Evolutionary conservation across 2,113 vertebrate genomes (phyloP), one percentile per base, ranked within the genome.

Genomic region (Clarias batrachus): DNA sequence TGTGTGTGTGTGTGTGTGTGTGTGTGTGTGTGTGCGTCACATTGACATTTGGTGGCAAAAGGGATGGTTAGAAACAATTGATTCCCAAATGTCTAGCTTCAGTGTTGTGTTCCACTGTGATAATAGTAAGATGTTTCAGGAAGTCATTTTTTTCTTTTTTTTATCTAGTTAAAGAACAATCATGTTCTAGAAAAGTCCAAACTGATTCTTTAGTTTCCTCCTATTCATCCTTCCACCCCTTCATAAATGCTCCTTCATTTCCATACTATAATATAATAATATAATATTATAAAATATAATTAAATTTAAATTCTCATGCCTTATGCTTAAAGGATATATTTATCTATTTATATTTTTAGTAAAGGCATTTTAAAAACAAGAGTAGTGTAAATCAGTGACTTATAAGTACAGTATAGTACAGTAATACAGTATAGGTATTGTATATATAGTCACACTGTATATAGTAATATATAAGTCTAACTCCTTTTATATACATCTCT

Each of bases 1-100:
- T 41, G 16, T 86, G n/a, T 62, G 62, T 90, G 66, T 68, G 59
- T 83, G 79, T 84, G n/a, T 87, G 56, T 85, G 37, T 83, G 74
- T 83, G 65, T 63, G 62, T 63, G 62, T 63, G 19, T 63, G 62
- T 63, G 62, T 63, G 62, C 25, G 48, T 48, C 66, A 37, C 71
- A 71, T 41, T 84, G 54, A 84, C 82, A 84, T 84, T 73, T 84
- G 30, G 52, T 59, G 68, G 30, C 27, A 60, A 71, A 9, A 57
- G 52, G 25, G 30, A 71, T 33, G 41, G 19, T 71, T 83, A 41
- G 23, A 83, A 84, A 59, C 82, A 73, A 59, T 37, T 73, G 52
- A 84, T 84, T 73, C 54, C 54, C 48, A 59, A 84, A 84, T 59
- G 82, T 10, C 82, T 41, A 37, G 13, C 68, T 73, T 54, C 27